Evolutionary conservation across 1,140 invertebrate species (phyloP), one percentile per base, ranked within the genome.

Genomic region (Aphaenogaster floridana): DNA sequence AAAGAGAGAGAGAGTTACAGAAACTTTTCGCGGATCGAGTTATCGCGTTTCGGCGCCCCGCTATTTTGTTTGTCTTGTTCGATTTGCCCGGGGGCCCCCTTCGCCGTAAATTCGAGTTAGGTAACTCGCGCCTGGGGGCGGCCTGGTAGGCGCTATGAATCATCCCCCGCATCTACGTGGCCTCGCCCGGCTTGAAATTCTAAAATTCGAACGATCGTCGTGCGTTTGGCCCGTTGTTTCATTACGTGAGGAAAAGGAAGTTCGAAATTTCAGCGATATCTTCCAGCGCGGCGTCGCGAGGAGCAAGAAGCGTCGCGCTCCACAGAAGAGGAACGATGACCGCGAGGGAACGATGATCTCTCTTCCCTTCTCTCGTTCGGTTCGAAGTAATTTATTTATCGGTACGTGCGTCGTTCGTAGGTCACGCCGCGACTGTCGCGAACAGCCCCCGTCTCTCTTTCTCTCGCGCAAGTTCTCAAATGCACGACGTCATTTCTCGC

Each of bases 41-140:
- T 80, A 80, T 80, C 78, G 78, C 78, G 63, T 68, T 50, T 52
- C 34, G 48, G 63, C 50, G 34, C 76, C 5, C 66, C 57, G 64
- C 45, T 80, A 69, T 80, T 80, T 80, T 80, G 77, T 64, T 66
- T 79, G 77, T 66, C 59, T 66, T 80, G 48, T 80, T 80, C 66
- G 78, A 80, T 80, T 69, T 80, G 48, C 34, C 48, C 63, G 5
- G 63, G n/a, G 54, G 48, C 34, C 45, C n/a, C 36, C 63, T 28
- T 68, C 36, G 48, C 63, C 63, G 45, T 69, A 69, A 69, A 80
- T 68, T 80, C 11, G 21, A 80, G 61, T 80, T 80, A 69, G 63
- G 17, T 69, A 80, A 80, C 78, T 80, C 48, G 36, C 48, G 15
- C 34, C 17, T 36, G 21, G 54, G 11, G 48, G 13, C 78, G 50